Evolutionary conservation across 2,797 vertebrate genomes (phyloP).

Genomic region (Lindbergichthys nudifrons): DNA sequence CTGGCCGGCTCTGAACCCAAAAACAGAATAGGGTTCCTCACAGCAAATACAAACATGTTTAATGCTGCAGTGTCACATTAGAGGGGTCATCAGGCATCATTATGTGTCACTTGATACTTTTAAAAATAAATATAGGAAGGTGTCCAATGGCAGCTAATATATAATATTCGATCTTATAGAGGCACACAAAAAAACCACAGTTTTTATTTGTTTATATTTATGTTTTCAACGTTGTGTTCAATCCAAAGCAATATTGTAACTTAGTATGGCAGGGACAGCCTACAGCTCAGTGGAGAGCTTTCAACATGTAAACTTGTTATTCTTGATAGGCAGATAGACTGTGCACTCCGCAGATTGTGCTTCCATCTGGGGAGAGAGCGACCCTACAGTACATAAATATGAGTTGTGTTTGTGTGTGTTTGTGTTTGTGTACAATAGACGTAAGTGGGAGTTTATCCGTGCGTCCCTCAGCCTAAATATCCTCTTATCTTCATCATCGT

Average conservation of each 20-base stretch:
- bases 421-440: background rate
- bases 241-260: constrained; percentile 5
- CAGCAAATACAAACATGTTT: too few species aligned
- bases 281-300: constrained; percentile 36
- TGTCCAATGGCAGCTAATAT: background rate
- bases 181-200: background rate
- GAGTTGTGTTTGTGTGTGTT: constrained; percentile 37
- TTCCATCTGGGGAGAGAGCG: constrained; percentile 51
- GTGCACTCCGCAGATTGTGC: constrained; percentile 23
- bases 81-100: too few species aligned
- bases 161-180: background rate
- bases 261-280: constrained; percentile 21
- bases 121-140: too few species aligned
- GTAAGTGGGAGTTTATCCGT: background rate
- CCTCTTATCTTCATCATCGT: background rate
- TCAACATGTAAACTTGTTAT: constrained; percentile 58
- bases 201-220: background rate
- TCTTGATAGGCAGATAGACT: constrained; percentile 61
- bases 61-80: too few species aligned
- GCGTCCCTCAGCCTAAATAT: background rate
- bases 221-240: background rate
- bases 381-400: constrained; percentile 43
- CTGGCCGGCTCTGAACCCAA: too few species aligned
- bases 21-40: too few species aligned
- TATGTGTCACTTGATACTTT: background rate